A percentile compares a stretch with the other conserved stretches of the same genome.
Evolutionary conservation across 2,888 invertebrate genomes (phyloP).

Genomic region (Myopa tessellatipennis): DNA sequence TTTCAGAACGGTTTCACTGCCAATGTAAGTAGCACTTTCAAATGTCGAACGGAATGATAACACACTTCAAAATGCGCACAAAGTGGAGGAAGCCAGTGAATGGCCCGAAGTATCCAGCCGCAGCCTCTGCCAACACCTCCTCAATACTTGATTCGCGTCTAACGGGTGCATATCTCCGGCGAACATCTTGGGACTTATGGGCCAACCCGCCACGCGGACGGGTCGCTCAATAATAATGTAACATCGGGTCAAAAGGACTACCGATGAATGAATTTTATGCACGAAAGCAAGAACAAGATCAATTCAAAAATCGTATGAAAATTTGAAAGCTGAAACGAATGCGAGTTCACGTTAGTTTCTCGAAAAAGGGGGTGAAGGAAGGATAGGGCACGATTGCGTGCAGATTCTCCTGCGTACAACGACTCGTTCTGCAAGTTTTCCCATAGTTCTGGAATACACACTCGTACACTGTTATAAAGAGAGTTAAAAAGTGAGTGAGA

Average conservation of each 20-base stretch:
- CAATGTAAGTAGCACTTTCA: conserved; percentile 27
- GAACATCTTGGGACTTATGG: conserved; percentile 51
- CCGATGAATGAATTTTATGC: too few species aligned
- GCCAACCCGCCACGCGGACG: neutral
- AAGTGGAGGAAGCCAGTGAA: neutral
- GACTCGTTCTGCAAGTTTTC: too few species aligned
- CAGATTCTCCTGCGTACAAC: too few species aligned
- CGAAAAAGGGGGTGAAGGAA: too few species aligned
- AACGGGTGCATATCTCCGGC: conserved; percentile 49
- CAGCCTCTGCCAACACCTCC: conserved; percentile 57
- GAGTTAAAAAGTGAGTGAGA: neutral
- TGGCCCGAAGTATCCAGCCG: neutral
- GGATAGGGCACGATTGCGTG: too few species aligned
- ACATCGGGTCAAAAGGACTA: too few species aligned
- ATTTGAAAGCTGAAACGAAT: too few species aligned
- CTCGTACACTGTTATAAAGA: neutral
- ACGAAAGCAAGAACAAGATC: too few species aligned
- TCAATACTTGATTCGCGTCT: conserved; percentile 64
- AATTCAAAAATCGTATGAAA: too few species aligned
- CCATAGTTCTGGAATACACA: too few species aligned
- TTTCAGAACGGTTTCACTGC: conserved; percentile 24
- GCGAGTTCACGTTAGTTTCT: too few species aligned
- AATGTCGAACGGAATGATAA: conserved; percentile 29
- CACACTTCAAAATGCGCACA: neutral
- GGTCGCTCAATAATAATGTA: too few species aligned